Evolutionary conservation across 2,888 invertebrate species (phyloP).

Genomic region (Trypoxylon attenuatum): DNA sequence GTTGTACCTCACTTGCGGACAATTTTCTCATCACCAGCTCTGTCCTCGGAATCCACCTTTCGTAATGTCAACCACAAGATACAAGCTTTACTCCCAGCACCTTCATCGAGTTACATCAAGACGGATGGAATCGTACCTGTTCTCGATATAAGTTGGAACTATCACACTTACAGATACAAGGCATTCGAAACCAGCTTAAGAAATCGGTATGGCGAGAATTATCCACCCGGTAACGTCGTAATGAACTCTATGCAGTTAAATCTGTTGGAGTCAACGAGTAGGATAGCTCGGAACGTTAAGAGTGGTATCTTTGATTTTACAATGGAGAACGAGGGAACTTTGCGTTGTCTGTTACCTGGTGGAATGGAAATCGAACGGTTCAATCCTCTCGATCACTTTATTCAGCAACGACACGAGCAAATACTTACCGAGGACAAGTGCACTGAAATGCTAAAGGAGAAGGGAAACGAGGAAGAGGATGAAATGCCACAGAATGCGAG

Average conservation of each 20-base stretch:
- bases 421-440: slow-evolving; percentile 31
- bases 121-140: slow-evolving; percentile 50
- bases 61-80: not conserved
- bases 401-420: slow-evolving; percentile 13
- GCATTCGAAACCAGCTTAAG: slow-evolving; percentile 59
- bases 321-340: slow-evolving; percentile 40
- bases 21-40: slow-evolving; percentile 29
- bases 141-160: slow-evolving; percentile 59
- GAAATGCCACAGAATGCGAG: not conserved
- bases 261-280: slow-evolving; percentile 44
- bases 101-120: slow-evolving; percentile 57
- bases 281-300: slow-evolving; percentile 19
- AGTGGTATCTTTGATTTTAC: slow-evolving; percentile 54
- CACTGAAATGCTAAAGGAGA: slow-evolving; percentile 28
- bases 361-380: slow-evolving; percentile 54
- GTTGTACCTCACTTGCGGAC: slow-evolving; percentile 9
- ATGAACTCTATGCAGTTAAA: slow-evolving; percentile 67
- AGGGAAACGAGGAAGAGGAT: slow-evolving; percentile 4
- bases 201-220: slow-evolving; percentile 58
- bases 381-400: slow-evolving; percentile 66
- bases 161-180: slow-evolving; percentile 58
- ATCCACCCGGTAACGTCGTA: slow-evolving; percentile 67
- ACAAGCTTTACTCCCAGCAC: slow-evolving; percentile 14
- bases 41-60: not conserved
- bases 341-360: slow-evolving; percentile 20